Percentiles rank a stretch among this genome's conserved stretches.
phyloP scores from a whole-genome alignment of 2,888 invertebrate species.

The Watsonalla cultraria region DNA sequence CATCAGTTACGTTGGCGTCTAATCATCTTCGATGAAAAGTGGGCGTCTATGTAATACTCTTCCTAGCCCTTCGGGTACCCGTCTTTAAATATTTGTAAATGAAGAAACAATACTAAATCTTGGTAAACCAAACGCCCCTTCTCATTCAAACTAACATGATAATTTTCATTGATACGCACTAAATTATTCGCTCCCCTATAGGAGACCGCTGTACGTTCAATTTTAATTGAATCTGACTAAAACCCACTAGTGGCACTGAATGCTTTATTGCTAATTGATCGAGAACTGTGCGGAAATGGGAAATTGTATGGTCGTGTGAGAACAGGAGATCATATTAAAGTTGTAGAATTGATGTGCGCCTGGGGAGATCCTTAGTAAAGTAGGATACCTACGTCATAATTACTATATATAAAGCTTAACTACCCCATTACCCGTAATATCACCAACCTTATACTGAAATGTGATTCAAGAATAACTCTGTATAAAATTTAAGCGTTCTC shows the following conservation, averaged over 20 bases:
- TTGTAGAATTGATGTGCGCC: neutral
- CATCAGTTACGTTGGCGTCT: too few species aligned
- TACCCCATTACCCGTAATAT: too few species aligned
- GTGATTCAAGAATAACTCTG: too few species aligned
- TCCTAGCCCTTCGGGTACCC: too few species aligned
- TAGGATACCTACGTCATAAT: too few species aligned
- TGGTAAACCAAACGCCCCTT: neutral
- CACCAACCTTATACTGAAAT: too few species aligned
- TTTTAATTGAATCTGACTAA: constrained; percentile 52
- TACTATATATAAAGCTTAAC: too few species aligned
- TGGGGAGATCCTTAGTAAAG: neutral
- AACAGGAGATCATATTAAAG: neutral
- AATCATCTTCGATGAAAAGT: too few species aligned
- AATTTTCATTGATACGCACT: constrained; percentile 28
- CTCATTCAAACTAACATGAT: constrained; percentile 7
- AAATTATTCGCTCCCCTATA: constrained; percentile 34
- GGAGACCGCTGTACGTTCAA: constrained; percentile 27
- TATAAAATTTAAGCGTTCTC: too few species aligned
- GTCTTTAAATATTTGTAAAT: too few species aligned
- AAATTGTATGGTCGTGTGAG: constrained; percentile 13
- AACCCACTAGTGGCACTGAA: constrained; percentile 43
- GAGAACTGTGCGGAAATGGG: constrained; percentile 25
- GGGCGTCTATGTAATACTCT: too few species aligned
- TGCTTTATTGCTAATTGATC: constrained; percentile 50
- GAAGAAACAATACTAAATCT: neutral